Conservation (phyloP, 2,888 invertebrate species). For the Heliconius hortense region DNA sequence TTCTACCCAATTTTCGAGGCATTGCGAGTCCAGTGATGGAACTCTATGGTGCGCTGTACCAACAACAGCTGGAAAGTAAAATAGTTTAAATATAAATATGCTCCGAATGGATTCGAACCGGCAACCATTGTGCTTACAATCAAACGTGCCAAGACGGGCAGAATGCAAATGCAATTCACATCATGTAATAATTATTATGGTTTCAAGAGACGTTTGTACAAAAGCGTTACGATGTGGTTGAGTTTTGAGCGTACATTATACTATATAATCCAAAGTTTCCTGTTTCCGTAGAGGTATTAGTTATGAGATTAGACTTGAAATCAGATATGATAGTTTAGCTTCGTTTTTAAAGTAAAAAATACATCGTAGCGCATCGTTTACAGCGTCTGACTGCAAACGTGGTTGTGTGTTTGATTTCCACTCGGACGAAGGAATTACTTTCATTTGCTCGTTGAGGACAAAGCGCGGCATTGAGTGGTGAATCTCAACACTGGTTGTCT, state of each 20-base stretch:
- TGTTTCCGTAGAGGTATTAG: slow-evolving; percentile 27
- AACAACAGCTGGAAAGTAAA: too few relatives aligned
- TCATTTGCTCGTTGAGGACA: too few relatives aligned
- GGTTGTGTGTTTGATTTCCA: neutral
- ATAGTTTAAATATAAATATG: too few relatives aligned
- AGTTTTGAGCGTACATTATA: slow-evolving; percentile 25
- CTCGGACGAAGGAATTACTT: neutral
- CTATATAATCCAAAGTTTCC: slow-evolving; percentile 25
- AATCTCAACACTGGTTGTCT: too few relatives aligned
- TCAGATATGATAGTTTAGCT: slow-evolving; percentile 18
- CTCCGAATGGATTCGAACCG: too few relatives aligned
- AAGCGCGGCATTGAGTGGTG: too few relatives aligned
- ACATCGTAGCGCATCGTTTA: too few relatives aligned
- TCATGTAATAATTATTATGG: slow-evolving; percentile 14
- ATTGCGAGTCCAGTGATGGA: too few relatives aligned
- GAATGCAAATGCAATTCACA: neutral
- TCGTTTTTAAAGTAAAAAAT: neutral
- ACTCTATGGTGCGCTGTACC: too few relatives aligned
- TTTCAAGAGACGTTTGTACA: slow-evolving; percentile 9
- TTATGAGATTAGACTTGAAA: slow-evolving; percentile 11
- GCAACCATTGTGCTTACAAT: too few relatives aligned
- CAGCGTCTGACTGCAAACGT: neutral
- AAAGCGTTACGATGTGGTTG: slow-evolving; percentile 15
- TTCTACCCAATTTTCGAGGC: too few relatives aligned
- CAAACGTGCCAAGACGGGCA: neutral